Evolutionary conservation across 1,140 invertebrate species (phyloP).

Genomic region (Drosophila oshimai): DNA sequence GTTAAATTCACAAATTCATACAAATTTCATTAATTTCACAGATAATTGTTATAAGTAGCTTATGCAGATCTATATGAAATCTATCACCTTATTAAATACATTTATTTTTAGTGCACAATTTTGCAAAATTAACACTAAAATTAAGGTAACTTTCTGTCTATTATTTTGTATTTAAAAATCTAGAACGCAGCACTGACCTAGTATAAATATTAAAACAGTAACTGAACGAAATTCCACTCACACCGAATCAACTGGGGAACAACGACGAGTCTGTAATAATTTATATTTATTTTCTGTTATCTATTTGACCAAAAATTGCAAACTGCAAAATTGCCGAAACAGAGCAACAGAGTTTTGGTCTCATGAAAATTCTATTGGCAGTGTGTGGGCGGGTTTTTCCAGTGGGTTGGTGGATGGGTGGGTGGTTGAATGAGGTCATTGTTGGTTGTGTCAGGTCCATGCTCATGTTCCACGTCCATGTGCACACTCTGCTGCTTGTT

Average conservation of each 20-base stretch:
- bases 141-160: background rate
- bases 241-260: conserved; percentile 4
- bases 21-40: no score
- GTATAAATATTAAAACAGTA: conserved; percentile 39
- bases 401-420: background rate
- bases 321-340: conserved; percentile 29
- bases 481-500: conserved; percentile 10
- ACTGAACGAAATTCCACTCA: conserved; percentile 9
- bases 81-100: no score
- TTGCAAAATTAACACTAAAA: no score
- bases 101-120: no score
- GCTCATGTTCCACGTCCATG: conserved; percentile 10
- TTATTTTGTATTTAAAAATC: background rate
- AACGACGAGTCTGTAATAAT: conserved; percentile 35
- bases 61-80: no score
- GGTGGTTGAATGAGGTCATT: no score
- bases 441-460: conserved; percentile 30
- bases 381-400: background rate
- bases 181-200: conserved; percentile 2
- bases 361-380: conserved; percentile 42
- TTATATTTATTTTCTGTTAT: conserved; percentile 55
- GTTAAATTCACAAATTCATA: no score
- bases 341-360: background rate
- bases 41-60: no score
- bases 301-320: conserved; percentile 52